Conservation (phyloP, 23 tunicate species). For the Trididemnum miniatum region DNA sequence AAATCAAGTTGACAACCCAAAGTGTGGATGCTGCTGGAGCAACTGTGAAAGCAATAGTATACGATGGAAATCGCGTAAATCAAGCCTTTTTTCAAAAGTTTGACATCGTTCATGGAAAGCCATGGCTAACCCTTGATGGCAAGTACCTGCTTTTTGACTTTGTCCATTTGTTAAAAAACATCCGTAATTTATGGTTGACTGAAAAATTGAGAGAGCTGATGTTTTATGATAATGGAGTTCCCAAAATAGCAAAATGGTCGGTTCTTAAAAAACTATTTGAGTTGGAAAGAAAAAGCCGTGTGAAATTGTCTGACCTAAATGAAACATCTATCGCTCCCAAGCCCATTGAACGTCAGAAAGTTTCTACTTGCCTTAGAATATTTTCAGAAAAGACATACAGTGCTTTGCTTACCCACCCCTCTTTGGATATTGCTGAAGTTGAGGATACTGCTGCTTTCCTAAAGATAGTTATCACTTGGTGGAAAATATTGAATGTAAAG, state of each 20-base stretch:
- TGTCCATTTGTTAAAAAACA: constrained; percentile 16
- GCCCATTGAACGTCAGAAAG: constrained; percentile 8
- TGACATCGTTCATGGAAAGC: background rate
- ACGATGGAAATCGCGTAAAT: background rate
- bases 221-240: constrained; percentile 7
- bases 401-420: too few species aligned
- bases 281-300: background rate
- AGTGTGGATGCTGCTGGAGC: background rate
- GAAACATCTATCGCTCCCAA: background rate
- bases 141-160: background rate
- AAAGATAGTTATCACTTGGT: too few species aligned
- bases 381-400: constrained; percentile 13
- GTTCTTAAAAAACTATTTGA: background rate
- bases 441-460: too few species aligned
- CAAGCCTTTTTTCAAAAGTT: constrained; percentile 10
- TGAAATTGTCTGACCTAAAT: constrained; percentile 1
- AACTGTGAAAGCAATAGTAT: background rate
- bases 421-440: too few species aligned
- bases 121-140: background rate
- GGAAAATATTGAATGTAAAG: too few species aligned
- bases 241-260: constrained; percentile 14
- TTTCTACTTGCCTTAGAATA: background rate
- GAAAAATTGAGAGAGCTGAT: constrained; percentile 7
- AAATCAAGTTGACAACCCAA: background rate
- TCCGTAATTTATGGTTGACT: background rate